Base-by-base conservation (phyloP, 2,797 vertebrate genomes). In the Accipiter minullus region DNA sequence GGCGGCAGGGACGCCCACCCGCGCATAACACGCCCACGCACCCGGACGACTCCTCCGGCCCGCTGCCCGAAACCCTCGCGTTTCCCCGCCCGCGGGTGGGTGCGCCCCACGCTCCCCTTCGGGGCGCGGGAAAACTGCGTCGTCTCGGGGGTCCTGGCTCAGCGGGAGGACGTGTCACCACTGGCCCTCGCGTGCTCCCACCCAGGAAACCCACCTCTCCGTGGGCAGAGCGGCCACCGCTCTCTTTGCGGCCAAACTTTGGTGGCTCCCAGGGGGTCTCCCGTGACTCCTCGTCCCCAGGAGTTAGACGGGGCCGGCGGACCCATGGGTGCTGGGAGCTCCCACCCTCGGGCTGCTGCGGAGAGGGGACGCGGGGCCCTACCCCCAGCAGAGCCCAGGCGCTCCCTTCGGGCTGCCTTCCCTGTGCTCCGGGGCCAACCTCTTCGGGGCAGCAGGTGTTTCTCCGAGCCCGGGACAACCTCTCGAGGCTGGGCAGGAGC, bases 121-220 rank as follows among this genome's bases (percentile, higher is more conserved):
- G 26, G 18, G 4, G 1, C 6, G 45, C 1, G 4, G 29, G 9
- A 44, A 64, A 90, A 9, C 27, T 0, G 4, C 67, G 2, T 0
- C 0, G 31, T 3, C 19, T 5, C 1, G 9, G 23, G 19, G n/a
- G 17, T 34, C 38, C 42, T 4, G 3, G 15, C 11, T 58, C 63
- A 1, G n/a, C 1, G 42, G 7, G 25, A 40, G 48, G 12, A 45
- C 3, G 4, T 10, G 40, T 56, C 31, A 19, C n/a, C 5, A 12
- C 55, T 27, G 34, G 15, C 11, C 29, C 26, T 18, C 3, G 3
- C 71, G 31, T 23, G 0, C 7, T n/a, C 9, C n/a, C 40, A 42
- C 48, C 6, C 52, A 4, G 19, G 60, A 86, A 74, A 34, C 19
- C 12, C 80, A 36, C 5, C 3, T 9, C 34, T 15, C 53, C 29